Conservation (phyloP, 2,797 vertebrate genomes). For the Darevskia nairensis region DNA sequence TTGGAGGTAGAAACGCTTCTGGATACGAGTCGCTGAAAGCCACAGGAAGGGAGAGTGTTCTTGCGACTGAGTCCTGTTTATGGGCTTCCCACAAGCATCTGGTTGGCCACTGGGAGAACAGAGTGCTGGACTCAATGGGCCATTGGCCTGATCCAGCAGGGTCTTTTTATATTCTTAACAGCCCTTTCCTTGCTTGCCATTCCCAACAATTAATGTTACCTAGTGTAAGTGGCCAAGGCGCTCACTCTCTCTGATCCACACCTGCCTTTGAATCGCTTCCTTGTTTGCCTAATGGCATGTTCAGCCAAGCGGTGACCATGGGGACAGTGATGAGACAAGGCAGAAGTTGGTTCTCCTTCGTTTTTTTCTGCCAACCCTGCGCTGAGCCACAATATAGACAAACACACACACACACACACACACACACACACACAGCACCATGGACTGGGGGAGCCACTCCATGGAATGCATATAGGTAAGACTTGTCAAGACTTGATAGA, state of each 20-base stretch:
- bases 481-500: background rate
- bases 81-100: no score
- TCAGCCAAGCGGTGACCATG: background rate
- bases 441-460: background rate
- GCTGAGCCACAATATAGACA: no score
- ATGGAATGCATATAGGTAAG: background rate
- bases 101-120: no score
- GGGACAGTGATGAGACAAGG: background rate
- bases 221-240: background rate
- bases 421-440: background rate
- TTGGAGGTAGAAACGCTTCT: no score
- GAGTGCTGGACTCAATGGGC: no score
- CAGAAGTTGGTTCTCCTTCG: background rate
- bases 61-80: no score
- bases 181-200: background rate
- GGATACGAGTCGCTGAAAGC: no score
- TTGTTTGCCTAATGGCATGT: background rate
- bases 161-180: background rate
- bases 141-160: no score
- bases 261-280: background rate
- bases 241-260: background rate
- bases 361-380: background rate
- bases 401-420: background rate
- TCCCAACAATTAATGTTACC: background rate
- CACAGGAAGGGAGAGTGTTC: no score